These are phyloP conservation scores for Ophiothrix spiculata DNA, from an alignment of 35 echinoderm and acorn worm genomes.

Conservation along the genomic window DNA sequence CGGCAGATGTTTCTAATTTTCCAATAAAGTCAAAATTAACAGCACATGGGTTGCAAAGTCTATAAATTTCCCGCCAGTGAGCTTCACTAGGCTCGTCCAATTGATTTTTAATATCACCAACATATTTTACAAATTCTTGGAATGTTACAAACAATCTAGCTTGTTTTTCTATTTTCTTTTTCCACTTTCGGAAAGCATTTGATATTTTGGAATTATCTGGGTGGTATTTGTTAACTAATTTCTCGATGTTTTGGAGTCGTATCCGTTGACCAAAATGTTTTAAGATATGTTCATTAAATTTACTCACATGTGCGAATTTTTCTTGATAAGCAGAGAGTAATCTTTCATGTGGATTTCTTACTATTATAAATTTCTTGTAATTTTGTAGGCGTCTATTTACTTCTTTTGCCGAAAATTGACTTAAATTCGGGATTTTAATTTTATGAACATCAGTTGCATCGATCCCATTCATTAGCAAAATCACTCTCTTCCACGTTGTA, in stretches of 20 bases:
- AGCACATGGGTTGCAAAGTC: too few species aligned
- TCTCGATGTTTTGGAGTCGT: not conserved
- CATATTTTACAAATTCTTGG: not conserved
- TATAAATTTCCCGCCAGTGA: too few species aligned
- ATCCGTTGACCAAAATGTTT: not conserved
- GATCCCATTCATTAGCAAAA: not conserved
- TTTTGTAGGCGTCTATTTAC: not conserved
- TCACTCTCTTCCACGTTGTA: not conserved
- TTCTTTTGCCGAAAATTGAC: not conserved
- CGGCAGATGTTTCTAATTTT: too few species aligned
- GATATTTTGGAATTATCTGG: too few species aligned
- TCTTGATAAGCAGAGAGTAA: not conserved
- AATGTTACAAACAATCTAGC: not conserved
- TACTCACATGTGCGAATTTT: not conserved
- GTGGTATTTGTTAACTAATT: not conserved
- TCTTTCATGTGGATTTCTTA: not conserved
- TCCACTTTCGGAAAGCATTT: too few species aligned
- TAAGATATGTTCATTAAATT: too few species aligned
- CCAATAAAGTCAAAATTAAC: too few species aligned
- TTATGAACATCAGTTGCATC: not conserved
- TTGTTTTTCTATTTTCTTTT: not conserved
- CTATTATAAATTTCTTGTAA: not conserved
- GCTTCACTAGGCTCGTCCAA: too few species aligned
- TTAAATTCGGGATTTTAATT: not conserved
- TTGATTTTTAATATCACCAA: not conserved